These are phyloP conservation scores for Entomobrya multifasciata DNA, from an alignment of 2,888 invertebrate species.

Conservation along the genomic window DNA sequence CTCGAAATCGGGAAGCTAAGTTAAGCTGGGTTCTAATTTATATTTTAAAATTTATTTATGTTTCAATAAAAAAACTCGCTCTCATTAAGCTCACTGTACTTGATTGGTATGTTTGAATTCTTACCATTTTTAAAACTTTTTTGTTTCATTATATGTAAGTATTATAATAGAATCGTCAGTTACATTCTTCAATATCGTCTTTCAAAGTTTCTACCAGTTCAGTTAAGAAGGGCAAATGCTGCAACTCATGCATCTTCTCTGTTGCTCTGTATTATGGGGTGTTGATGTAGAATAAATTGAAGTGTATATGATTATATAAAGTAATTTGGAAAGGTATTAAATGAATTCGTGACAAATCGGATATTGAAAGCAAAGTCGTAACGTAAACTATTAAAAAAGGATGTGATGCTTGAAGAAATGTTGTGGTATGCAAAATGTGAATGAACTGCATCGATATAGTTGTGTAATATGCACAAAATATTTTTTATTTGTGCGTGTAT, in stretches of 20 bases:
- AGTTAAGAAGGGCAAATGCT: too few species aligned
- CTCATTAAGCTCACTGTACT: neutral
- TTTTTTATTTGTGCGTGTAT: neutral
- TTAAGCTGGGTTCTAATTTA: slow-evolving; percentile 34
- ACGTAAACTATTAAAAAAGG: too few species aligned
- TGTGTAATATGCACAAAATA: neutral
- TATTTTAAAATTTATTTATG: neutral
- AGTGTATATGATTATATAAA: too few species aligned
- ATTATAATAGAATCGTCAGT: neutral
- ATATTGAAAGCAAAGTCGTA: too few species aligned
- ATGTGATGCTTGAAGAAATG: too few species aligned
- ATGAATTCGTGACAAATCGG: too few species aligned
- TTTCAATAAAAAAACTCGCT: slow-evolving; percentile 1
- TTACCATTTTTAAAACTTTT: neutral
- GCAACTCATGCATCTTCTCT: too few species aligned
- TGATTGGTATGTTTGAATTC: neutral
- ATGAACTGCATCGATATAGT: neutral
- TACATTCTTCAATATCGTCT: slow-evolving; percentile 37
- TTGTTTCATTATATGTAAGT: slow-evolving; percentile 9
- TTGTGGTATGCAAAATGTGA: slow-evolving; percentile 14
- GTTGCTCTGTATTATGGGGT: too few species aligned
- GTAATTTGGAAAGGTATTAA: too few species aligned
- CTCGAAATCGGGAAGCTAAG: slow-evolving; percentile 83
- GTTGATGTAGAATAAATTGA: too few species aligned
- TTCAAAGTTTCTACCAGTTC: neutral